Percentiles rank a stretch among this genome's conserved stretches.
Conservation (phyloP, 2,888 invertebrate genomes). For the Rhorus exstirpatorius region DNA sequence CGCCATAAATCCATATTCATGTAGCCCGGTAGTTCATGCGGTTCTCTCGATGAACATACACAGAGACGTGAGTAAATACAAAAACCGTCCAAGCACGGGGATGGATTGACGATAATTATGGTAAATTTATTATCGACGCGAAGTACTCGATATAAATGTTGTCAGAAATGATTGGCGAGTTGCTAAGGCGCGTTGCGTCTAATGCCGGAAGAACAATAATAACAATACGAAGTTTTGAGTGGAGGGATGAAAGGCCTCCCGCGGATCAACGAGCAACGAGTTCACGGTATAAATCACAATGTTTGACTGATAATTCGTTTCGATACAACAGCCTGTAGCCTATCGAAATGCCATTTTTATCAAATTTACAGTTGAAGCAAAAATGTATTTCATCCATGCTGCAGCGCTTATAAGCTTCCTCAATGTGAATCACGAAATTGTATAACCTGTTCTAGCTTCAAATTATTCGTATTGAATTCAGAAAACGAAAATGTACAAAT, state of each 20-base stretch:
- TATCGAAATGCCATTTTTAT: background rate
- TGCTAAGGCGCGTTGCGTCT: slow-evolving; percentile 41
- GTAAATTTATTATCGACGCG: slow-evolving; percentile 63
- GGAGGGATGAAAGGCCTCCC: background rate
- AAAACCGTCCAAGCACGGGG: slow-evolving; percentile 26
- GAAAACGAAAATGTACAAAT: too few relatives aligned
- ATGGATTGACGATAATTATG: slow-evolving; percentile 60
- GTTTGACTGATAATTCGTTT: slow-evolving; percentile 42
- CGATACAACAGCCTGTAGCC: background rate
- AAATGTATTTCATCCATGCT: too few relatives aligned
- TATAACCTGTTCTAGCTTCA: too few relatives aligned
- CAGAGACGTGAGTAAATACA: slow-evolving; percentile 5
- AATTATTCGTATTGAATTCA: too few relatives aligned
- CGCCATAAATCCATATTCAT: slow-evolving; percentile 56
- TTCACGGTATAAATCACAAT: slow-evolving; percentile 58
- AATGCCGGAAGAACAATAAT: slow-evolving; percentile 59
- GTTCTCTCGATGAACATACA: background rate
- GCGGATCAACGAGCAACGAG: slow-evolving; percentile 57
- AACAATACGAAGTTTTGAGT: background rate
- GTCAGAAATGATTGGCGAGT: slow-evolving; percentile 57
- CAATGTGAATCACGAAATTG: too few relatives aligned
- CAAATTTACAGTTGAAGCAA: too few relatives aligned
- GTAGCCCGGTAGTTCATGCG: slow-evolving; percentile 36
- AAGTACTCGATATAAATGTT: slow-evolving; percentile 46
- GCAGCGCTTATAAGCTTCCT: too few relatives aligned